These are phyloP conservation scores for Muscicapa striata DNA, from an alignment of 2,797 vertebrate genomes.

Conservation along the genomic window DNA sequence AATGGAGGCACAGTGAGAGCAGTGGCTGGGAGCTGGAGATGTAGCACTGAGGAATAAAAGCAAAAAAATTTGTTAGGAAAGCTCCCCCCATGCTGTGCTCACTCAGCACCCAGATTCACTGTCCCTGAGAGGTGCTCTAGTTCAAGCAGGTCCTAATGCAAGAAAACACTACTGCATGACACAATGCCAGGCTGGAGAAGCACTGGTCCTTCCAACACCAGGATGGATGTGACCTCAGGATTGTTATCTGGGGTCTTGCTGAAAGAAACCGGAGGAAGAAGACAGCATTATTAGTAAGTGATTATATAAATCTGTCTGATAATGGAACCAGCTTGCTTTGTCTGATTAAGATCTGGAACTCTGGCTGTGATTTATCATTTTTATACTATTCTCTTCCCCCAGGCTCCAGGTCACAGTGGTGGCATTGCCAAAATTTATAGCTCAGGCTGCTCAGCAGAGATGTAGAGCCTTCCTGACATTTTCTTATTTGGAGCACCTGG, in stretches of 20 bases:
- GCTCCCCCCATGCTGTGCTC: neutral
- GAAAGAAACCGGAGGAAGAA: neutral
- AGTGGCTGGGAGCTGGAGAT: neutral
- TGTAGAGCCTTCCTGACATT: conserved; percentile 73
- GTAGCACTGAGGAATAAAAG: rapidly evolving
- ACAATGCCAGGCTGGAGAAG: neutral
- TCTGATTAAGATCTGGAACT: conserved; percentile 75
- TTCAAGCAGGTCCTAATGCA: neutral
- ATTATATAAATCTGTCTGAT: conserved; percentile 70
- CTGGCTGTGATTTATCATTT: conserved; percentile 80
- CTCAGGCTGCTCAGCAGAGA: conserved; percentile 41
- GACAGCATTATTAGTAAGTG: conserved; percentile 54
- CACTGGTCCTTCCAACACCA: neutral
- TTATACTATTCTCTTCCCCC: conserved; percentile 79
- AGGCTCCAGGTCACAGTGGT: conserved; percentile 72
- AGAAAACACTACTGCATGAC: neutral
- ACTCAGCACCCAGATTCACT: neutral
- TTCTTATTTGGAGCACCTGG: conserved; percentile 69
- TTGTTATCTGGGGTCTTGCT: neutral
- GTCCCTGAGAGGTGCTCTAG: neutral
- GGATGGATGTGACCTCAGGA: neutral
- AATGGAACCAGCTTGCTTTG: conserved; percentile 76
- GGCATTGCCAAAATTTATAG: conserved; percentile 75
- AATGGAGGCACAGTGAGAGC: neutral
- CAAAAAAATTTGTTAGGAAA: neutral